Percentiles rank a stretch among this genome's conserved stretches.
phyloP scores from a whole-genome alignment of 2,888 invertebrate genomes.

The Lepidonotus clava region DNA sequence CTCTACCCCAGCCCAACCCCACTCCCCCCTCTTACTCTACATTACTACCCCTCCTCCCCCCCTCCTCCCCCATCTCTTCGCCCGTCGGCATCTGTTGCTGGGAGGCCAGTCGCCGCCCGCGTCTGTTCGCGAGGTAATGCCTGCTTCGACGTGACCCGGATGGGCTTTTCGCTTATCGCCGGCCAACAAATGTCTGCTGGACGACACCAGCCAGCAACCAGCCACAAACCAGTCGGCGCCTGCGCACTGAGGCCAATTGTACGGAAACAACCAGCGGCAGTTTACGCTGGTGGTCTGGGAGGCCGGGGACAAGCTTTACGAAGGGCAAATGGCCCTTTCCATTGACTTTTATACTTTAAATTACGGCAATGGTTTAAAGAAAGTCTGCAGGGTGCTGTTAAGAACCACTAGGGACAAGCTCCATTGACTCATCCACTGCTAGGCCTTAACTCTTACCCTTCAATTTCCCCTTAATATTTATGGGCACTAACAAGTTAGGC shows the following conservation, averaged over 20 bases:
- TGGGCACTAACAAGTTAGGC: no score
- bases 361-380: no score
- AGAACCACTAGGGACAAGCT: no score
- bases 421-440: no score
- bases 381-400: no score
- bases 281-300: no score
- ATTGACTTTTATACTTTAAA: no score
- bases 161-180: slow-evolving; percentile 10
- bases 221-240: background rate
- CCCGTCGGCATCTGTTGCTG: background rate
- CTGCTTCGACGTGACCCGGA: slow-evolving; percentile 2
- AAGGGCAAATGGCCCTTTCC: no score
- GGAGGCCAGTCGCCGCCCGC: background rate
- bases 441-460: no score
- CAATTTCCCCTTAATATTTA: no score
- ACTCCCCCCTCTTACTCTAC: background rate
- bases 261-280: background rate
- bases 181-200: background rate
- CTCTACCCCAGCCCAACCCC: background rate
- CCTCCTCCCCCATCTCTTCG: background rate
- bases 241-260: background rate
- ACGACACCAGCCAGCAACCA: background rate
- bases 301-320: no score
- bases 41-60: background rate
- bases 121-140: slow-evolving; percentile 14